These are phyloP conservation scores for Hoplostethus mediterraneus DNA, from an alignment of 2,797 vertebrate genomes.

Conservation along the genomic window DNA sequence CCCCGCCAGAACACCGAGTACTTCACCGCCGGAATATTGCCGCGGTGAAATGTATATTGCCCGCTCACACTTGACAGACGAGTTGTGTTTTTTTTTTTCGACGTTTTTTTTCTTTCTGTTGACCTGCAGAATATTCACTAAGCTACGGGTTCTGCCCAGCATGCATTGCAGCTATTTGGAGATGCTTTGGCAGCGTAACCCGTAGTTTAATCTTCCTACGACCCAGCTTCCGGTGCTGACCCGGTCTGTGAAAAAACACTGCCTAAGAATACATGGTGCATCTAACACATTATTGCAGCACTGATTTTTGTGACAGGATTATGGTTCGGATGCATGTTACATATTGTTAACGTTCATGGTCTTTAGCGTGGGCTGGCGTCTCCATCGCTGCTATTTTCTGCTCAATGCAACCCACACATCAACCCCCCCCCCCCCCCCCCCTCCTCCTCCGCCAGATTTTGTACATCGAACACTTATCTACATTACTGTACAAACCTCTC, in stretches of 20 bases:
- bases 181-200: no score
- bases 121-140: no score
- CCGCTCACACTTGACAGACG: conserved; percentile 25
- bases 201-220: conserved; percentile 3
- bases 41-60: conserved; percentile 34
- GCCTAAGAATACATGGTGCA: conserved; percentile 28
- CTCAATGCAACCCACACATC: conserved; percentile 57
- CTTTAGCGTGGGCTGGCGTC: conserved; percentile 41
- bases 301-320: conserved; percentile 61
- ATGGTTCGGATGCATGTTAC: conserved; percentile 43
- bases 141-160: background rate
- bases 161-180: no score
- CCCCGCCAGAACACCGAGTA: conserved; percentile 50
- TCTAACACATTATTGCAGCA: conserved; percentile 32
- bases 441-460: background rate
- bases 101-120: no score
- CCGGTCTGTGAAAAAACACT: conserved; percentile 30
- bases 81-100: background rate
- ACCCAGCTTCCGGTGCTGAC: conserved; percentile 23
- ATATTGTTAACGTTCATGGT: conserved; percentile 39
- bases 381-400: conserved; percentile 38
- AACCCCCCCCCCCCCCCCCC: background rate
- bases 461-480: background rate
- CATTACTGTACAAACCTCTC: background rate
- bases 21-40: conserved; percentile 59